These are phyloP conservation scores for Ochropacha duplaris DNA, from an alignment of 2,888 invertebrate species.

Conservation along the genomic window DNA sequence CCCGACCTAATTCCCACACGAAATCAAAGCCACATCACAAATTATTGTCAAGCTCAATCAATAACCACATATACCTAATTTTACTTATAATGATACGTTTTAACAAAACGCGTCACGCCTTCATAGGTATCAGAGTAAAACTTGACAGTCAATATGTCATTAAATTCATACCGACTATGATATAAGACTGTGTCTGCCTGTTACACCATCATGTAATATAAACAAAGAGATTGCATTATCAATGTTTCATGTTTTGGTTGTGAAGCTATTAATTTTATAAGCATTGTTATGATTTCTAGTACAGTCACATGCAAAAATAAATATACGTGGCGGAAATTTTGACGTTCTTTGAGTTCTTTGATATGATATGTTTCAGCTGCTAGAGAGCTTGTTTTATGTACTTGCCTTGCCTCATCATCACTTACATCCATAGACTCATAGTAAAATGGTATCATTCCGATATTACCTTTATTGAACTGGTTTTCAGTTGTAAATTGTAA, in stretches of 20 bases:
- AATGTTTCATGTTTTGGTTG: constrained; percentile 19
- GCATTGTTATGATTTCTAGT: constrained; percentile 11
- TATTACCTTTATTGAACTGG: too few species aligned
- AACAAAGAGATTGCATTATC: constrained; percentile 15
- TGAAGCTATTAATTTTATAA: constrained; percentile 18
- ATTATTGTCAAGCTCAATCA: constrained; percentile 69
- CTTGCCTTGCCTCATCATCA: too few species aligned
- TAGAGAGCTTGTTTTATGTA: too few species aligned
- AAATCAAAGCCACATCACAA: constrained; percentile 52
- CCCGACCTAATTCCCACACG: constrained; percentile 52
- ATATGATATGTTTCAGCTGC: too few species aligned
- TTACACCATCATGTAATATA: constrained; percentile 49
- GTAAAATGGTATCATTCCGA: too few species aligned
- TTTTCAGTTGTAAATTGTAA: too few species aligned
- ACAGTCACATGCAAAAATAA: not conserved
- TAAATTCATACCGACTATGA: constrained; percentile 46
- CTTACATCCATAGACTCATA: too few species aligned
- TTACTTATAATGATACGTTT: constrained; percentile 66
- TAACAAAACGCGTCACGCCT: constrained; percentile 66
- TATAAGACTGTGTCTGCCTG: constrained; percentile 40
- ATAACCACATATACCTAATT: constrained; percentile 61
- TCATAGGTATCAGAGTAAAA: constrained; percentile 48
- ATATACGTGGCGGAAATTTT: not conserved
- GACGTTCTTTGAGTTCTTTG: not conserved
- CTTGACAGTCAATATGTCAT: constrained; percentile 71